Percentiles rank a stretch among this genome's conserved stretches.
Conservation (phyloP, 2,888 invertebrate species). For the Papilio gigon region DNA sequence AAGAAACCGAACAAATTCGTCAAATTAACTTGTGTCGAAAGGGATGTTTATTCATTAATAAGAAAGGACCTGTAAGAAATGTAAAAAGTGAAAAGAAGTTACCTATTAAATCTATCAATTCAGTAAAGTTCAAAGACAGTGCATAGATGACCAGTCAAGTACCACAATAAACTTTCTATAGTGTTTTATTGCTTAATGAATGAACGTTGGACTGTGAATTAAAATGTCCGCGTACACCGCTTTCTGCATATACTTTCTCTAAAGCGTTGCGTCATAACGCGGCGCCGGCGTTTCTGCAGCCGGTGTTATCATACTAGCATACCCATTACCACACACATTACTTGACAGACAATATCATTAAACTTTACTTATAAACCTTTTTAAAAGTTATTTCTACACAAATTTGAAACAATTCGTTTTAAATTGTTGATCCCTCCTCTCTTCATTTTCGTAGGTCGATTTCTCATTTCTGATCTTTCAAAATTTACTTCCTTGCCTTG, state of each 20-base stretch:
- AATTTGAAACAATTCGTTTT: no score
- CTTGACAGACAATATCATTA: background rate
- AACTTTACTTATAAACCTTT: no score
- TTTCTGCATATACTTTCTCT: conserved; percentile 65
- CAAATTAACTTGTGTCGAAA: no score
- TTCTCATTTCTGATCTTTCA: no score
- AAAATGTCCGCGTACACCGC: conserved; percentile 48
- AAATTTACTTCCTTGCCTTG: no score
- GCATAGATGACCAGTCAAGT: background rate
- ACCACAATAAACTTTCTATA: conserved; percentile 68
- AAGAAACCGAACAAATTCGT: no score
- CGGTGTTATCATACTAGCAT: conserved; percentile 32
- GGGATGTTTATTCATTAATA: no score
- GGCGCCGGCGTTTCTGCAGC: conserved; percentile 37
- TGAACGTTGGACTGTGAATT: conserved; percentile 54
- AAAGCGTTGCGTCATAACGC: conserved; percentile 60
- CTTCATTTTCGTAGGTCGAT: no score
- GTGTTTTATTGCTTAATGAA: conserved; percentile 60
- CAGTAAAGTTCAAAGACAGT: background rate
- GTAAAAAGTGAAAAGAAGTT: background rate
- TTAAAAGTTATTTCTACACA: background rate
- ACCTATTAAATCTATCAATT: background rate
- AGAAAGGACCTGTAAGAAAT: no score
- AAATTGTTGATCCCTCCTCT: no score
- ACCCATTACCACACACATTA: conserved; percentile 33